These are phyloP conservation scores for Caenorhabditis macrosperma DNA, from an alignment of 2,888 invertebrate genomes.

Conservation along the genomic window DNA sequence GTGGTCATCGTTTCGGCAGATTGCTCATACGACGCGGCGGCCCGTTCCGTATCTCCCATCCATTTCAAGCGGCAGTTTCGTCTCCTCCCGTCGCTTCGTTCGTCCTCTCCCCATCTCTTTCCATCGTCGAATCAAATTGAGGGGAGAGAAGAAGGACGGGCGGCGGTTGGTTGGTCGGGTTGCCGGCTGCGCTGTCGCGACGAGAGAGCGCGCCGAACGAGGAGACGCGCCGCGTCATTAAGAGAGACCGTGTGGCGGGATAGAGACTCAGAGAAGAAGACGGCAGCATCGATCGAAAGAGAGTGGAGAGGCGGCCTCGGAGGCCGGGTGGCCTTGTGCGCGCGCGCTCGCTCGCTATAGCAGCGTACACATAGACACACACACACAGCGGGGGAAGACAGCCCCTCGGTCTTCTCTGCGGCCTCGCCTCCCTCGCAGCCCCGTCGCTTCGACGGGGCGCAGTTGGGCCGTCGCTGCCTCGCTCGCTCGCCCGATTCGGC, in stretches of 20 bases:
- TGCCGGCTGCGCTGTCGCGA: conserved; percentile 24
- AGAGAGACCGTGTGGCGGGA: conserved; percentile 6
- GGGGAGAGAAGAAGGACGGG: conserved; percentile 23
- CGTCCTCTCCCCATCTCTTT: conserved; percentile 21
- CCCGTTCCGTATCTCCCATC: conserved; percentile 14
- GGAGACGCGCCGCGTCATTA: conserved; percentile 33
- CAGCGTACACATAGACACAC: conserved; percentile 30
- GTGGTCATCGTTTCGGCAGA: conserved; percentile 13
- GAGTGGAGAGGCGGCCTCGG: conserved; percentile 23
- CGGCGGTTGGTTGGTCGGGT: conserved; percentile 45
- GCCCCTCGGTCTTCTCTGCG: conserved; percentile 12
- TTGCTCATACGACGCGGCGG: conserved; percentile 15
- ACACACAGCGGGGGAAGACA: conserved; percentile 29
- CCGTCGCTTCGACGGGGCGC: conserved; percentile 24
- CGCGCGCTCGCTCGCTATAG: conserved; percentile 50
- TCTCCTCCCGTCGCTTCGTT: neutral
- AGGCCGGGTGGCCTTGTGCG: conserved; percentile 50
- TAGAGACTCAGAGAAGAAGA: conserved; percentile 3
- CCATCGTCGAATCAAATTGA: conserved; percentile 52
- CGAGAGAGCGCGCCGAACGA: conserved; percentile 17
- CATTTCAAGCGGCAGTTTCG: conserved; percentile 15
- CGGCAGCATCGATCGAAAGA: conserved; percentile 7
- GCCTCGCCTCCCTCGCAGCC: conserved; percentile 23
- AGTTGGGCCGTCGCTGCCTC: conserved; percentile 37
- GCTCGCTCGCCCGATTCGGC: conserved; percentile 38